phyloP scores from a whole-genome alignment of 2,888 invertebrate species.

The Pelosia muscerda region DNA sequence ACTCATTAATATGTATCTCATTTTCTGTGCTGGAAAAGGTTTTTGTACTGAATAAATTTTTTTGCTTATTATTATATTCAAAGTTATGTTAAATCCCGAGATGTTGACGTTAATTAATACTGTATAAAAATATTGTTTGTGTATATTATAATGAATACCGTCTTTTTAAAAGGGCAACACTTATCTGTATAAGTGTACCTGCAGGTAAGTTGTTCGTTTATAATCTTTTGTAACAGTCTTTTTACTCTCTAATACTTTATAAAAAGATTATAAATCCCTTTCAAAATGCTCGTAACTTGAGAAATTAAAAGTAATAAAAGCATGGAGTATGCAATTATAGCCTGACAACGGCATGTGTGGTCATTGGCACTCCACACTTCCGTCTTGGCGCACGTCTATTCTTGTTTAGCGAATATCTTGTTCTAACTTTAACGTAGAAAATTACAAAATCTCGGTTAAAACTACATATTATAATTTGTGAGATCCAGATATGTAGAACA shows the following conservation, averaged over 20 bases:
- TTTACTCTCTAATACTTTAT: not conserved
- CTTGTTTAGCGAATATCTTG: constrained; percentile 15
- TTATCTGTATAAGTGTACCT: not conserved
- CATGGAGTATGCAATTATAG: constrained; percentile 18
- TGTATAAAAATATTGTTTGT: too few relatives aligned
- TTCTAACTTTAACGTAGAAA: constrained; percentile 2
- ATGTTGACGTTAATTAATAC: not conserved
- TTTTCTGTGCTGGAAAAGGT: not conserved
- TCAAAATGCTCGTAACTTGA: constrained; percentile 6
- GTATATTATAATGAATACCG: too few relatives aligned
- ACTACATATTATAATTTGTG: not conserved
- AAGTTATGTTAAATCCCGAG: not conserved
- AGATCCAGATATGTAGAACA: too few relatives aligned
- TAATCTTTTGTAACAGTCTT: not conserved
- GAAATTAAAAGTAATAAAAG: constrained; percentile 8
- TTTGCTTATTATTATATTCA: not conserved
- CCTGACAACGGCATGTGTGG: constrained; percentile 21
- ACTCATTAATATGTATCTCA: not conserved
- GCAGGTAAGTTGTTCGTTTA: not conserved
- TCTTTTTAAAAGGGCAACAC: too few relatives aligned
- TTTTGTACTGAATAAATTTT: not conserved
- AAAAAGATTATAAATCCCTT: not conserved
- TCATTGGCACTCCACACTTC: constrained; percentile 22
- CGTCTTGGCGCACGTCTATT: constrained; percentile 21
- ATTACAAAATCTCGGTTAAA: not conserved